A percentile compares a stretch with the other conserved stretches of the same genome.
These are phyloP conservation scores for Platichthys flesus DNA, from an alignment of 2,113 vertebrate genomes.

Conservation along the genomic window DNA sequence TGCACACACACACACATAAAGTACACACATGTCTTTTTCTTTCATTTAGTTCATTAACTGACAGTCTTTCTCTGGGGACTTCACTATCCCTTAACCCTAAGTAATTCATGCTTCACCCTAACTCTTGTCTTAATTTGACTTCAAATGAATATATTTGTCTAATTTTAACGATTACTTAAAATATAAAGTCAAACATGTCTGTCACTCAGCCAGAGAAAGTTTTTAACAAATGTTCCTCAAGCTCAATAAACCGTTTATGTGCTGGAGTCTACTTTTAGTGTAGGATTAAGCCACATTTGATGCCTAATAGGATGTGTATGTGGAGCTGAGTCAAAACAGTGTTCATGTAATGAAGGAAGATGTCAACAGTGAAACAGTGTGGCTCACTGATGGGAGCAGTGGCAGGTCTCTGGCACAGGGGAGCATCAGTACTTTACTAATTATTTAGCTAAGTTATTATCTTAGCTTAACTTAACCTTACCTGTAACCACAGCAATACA, in stretches of 20 bases:
- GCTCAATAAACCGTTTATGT: not conserved
- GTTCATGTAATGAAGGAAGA: not conserved
- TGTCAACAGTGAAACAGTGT: not conserved
- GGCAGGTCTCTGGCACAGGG: not conserved
- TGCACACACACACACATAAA: not conserved
- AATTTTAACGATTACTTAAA: too few species aligned
- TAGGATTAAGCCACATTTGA: constrained; percentile 1
- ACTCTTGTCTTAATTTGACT: not conserved
- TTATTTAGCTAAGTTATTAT: not conserved
- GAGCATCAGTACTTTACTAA: not conserved
- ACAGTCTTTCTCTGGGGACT: not conserved
- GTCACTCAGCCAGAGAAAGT: too few species aligned
- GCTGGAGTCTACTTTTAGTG: not conserved
- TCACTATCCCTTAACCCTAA: too few species aligned
- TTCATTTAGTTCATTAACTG: not conserved
- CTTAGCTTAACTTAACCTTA: not conserved
- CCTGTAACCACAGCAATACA: not conserved
- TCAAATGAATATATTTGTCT: too few species aligned
- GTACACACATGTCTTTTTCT: not conserved
- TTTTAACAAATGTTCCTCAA: too few species aligned
- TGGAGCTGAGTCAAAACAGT: not conserved
- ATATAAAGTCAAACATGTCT: too few species aligned
- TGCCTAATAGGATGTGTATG: not conserved
- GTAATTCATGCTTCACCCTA: too few species aligned
- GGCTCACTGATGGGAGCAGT: not conserved